Conservation (phyloP, 2,797 vertebrate genomes). For the Halcyon leucocephala region DNA sequence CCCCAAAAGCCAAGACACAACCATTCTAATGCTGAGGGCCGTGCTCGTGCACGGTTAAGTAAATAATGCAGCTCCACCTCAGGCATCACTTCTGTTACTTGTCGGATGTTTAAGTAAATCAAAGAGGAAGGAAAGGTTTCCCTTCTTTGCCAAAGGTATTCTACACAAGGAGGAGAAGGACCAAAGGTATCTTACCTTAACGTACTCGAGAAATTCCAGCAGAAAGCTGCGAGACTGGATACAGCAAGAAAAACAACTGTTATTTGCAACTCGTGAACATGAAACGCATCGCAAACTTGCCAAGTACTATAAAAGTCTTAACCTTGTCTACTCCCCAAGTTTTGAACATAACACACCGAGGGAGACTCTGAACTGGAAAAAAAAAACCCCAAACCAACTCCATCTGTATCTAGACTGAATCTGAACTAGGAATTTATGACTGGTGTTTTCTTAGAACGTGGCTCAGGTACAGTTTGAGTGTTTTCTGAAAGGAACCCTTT, state of each 20-base stretch:
- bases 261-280: neutral
- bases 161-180: neutral
- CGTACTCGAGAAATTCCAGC: slow-evolving; percentile 89
- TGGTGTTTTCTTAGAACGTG: neutral
- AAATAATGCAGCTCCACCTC: neutral
- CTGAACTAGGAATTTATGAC: neutral
- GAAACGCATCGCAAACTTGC: neutral
- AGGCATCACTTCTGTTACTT: neutral
- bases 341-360: neutral
- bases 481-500: neutral
- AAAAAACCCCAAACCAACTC: neutral
- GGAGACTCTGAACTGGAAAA: neutral
- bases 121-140: neutral
- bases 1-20: neutral
- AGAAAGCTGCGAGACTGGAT: slow-evolving; percentile 90
- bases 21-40: neutral
- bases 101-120: neutral
- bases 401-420: neutral
- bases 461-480: neutral
- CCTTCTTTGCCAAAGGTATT: neutral
- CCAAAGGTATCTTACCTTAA: slow-evolving; percentile 84
- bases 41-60: neutral
- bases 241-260: slow-evolving; percentile 22
- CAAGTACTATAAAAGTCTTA: fast-evolving
- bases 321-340: neutral